Evolutionary conservation across 2,113 vertebrate species (phyloP), one percentile per base, ranked within the genome.

Genomic region (Nannospalax galili): DNA sequence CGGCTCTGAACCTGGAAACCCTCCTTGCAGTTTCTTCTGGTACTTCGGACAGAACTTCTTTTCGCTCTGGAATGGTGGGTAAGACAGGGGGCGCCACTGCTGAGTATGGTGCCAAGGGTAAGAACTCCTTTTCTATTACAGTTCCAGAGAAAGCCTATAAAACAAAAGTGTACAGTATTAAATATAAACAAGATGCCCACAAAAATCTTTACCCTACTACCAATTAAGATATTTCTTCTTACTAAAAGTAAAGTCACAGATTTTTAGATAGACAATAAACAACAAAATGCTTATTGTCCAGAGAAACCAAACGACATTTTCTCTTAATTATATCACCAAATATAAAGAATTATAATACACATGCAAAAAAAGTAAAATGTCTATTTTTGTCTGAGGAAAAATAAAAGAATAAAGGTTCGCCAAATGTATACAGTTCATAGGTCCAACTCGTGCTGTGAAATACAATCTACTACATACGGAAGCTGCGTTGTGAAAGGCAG

Each of bases 111-210:
- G 95, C 77, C 45, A 96, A 98, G 92, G 99, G 98, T 56, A 98
- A 97, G 30, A 99, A 99, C 93, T 99, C 99, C 96, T 99, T 99
- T 97, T 99, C 99, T 86, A 99, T 98, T 60, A 99, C 99, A 1
- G 98, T 99, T 85, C 99, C 99, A 42, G 99, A 99, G 98, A 99
- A 99, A 28, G 99, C 99, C 99, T 99, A 85, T 28, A 96, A 98
- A 87, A 97, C 79, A 98, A 96, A 90, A 96, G 95, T 97, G 75
- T 96, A 88, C 94, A 88, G 69, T 96, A 91, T 96, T 90, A 95
- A 96, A 96, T 90, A 64, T 92, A 97, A 97, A 93, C 93, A 92
- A 93, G 90, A 96, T 88, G 60, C 65, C 95, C 93, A 87, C 91
- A 98, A 96, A 82, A 97, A 96, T 94, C 89, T 95, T 97, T 97